Evolutionary conservation across 1,140 invertebrate genomes (phyloP), one percentile per base, ranked within the genome.

Genomic region (Drosophila obscura): DNA sequence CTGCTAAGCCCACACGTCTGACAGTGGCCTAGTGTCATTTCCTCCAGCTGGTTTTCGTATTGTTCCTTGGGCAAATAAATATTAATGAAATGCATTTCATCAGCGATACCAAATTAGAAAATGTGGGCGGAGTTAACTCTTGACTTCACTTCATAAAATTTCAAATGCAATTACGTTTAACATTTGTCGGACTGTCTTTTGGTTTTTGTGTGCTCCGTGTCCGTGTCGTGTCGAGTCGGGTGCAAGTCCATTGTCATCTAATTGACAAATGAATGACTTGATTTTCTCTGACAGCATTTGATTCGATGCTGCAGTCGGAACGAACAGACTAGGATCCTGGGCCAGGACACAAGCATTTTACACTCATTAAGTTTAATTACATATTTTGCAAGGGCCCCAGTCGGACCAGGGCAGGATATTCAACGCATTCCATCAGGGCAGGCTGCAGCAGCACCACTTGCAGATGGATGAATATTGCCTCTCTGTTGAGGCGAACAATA

Each of bases 341-440:
- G 50, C 39, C 51, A 77, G 72, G 77, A 83, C 73, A 73, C 52
- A 45, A 69, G 67, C 73, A 85, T 84, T 84, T 87, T 73, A 75
- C 81, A 85, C 82, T 85, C 82, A 85, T 85, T 85, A 87, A 77
- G 73, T 72, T 87, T 85, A 87, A 85, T 85, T 85, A 81, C 82
- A 85, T 67, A 84, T 77, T 84, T 87, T 71, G 58, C 65, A 77
- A 51, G 49, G 28, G 26, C 5, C 35, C 46, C 63, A 35, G 55
- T 15, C 41, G 8, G n/a, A 1, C 19, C 19, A 19, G 55, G 62
- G 48, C 59, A 52, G 19, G 19, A 1, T 1, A 24, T 52, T 73
- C 41, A 28, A 64, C 46, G 62, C 44, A 69, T 69, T 69, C 35
- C 35, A 13, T 39, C 11, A 13, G 11, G 11, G 4, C 15, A 46